Evolutionary conservation across 2,888 invertebrate genomes (phyloP), one percentile per base, ranked within the genome.

Genomic region (Pycnomerus fuliginosus): DNA sequence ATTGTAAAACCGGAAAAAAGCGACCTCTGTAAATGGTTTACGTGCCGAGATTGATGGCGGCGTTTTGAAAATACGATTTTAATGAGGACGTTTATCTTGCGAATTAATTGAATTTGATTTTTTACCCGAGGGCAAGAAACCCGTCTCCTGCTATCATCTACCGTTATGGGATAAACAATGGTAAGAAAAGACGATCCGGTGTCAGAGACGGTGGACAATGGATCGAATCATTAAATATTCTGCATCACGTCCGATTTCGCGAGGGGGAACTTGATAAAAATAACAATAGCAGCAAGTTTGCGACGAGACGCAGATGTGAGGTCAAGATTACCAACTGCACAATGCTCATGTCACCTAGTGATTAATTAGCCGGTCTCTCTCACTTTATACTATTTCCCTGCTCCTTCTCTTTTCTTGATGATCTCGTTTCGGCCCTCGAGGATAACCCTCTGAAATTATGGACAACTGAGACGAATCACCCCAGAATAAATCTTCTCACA

Each of bases 221-320:
- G 52, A 58, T 58, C 56, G 57, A 57, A 62, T 62, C 62, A 58
- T 65, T 64, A 62, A 60, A 63, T 64, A 65, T 65, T 65, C 65
- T 50, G 55, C 61, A 53, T 56, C 64, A 63, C 62, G 64, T 63
- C 63, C 55, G 64, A 64, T 64, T 65, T 64, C 55, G 64, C 64
- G 58, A 64, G 61, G 59, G 62, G 58, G 32, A 55, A 47, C 59
- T 53, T 48, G 57, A 60, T 58, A 60, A 61, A 58, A 60, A 61
- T 60, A 64, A 65, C 65, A 65, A 65, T 65, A 61, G 64, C 54
- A 56, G 61, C 60, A 53, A 60, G 59, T 62, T 62, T 56, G 61
- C 62, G 58, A 63, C 58, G 58, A 59, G 59, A 56, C 47, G 55
- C 58, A 62, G 65, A 65, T 65, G 63, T 55, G 58, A 54, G 55